Evolutionary conservation across 2,113 vertebrate species (phyloP).

Genomic region (Nerophis lumbriciformis): DNA sequence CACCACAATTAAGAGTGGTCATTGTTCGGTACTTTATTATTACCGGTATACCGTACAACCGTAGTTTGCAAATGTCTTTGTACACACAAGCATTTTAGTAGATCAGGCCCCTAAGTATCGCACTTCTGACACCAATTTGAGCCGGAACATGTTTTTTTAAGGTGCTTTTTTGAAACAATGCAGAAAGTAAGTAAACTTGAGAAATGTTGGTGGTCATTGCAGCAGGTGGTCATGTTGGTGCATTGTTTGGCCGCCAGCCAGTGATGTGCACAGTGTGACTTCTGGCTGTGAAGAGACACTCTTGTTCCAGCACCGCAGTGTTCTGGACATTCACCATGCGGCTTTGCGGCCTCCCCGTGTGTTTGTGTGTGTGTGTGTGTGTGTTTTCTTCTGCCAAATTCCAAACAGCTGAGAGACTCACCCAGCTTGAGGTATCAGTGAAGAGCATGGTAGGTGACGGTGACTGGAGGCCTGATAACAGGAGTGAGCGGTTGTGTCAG

Average conservation of each 20-base stretch:
- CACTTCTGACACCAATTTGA: too few relatives aligned
- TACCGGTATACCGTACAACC: too few relatives aligned
- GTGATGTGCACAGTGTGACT: conserved; percentile 30
- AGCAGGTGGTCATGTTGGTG: conserved; percentile 32
- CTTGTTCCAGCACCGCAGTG: conserved; percentile 22
- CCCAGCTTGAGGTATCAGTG: conserved; percentile 25
- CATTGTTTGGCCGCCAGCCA: conserved; percentile 37
- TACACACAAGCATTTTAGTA: too few relatives aligned
- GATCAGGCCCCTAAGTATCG: too few relatives aligned
- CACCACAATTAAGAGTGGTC: too few relatives aligned
- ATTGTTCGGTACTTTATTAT: too few relatives aligned
- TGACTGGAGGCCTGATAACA: conserved; percentile 31
- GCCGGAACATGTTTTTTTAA: too few relatives aligned
- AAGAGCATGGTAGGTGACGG: conserved; percentile 45
- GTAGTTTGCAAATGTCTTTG: too few relatives aligned
- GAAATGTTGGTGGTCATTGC: conserved; percentile 6
- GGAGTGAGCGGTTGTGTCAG: conserved; percentile 21
- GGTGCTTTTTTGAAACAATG: not conserved
- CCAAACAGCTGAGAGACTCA: conserved; percentile 52
- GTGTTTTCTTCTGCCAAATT: conserved; percentile 41
- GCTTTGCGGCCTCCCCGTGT: conserved; percentile 25
- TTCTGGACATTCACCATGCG: conserved; percentile 33
- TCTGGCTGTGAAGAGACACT: conserved; percentile 39
- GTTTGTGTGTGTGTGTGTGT: not conserved
- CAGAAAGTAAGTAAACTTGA: not conserved